A percentile compares a stretch with the other conserved stretches of the same genome.
Evolutionary conservation across 2,113 vertebrate genomes (phyloP).

Genomic region (Clupea harengus): DNA sequence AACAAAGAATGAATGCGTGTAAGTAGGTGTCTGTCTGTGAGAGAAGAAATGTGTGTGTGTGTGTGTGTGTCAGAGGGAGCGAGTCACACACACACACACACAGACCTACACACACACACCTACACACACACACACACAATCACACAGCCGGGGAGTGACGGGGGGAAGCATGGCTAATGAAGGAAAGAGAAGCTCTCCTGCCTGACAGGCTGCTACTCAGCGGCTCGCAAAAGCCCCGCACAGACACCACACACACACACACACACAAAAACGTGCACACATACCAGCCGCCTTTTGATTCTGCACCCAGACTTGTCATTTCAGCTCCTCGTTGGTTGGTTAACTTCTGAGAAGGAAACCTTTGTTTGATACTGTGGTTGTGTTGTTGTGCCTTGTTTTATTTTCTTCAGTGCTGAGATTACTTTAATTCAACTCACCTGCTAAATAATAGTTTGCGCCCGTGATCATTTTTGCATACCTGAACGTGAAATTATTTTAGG

Average conservation of each 20-base stretch:
- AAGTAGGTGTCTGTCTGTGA: conserved; percentile 7
- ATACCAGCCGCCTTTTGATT: conserved; percentile 21
- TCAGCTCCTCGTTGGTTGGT: neutral
- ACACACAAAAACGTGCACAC: conserved; percentile 16
- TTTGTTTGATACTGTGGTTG: neutral
- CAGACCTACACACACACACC: neutral
- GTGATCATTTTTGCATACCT: neutral
- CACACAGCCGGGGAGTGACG: conserved; percentile 29
- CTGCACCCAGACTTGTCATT: conserved; percentile 1
- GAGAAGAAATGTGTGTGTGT: conserved; percentile 27
- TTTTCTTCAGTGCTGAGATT: neutral
- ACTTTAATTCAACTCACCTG: neutral
- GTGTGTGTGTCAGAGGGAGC: conserved; percentile 37
- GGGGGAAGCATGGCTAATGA: conserved; percentile 54
- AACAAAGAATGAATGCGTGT: conserved; percentile 25
- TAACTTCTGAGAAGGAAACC: neutral
- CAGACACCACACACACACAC: conserved; percentile 11
- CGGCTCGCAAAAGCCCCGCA: conserved; percentile 35
- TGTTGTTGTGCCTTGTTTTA: neutral
- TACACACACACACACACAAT: neutral
- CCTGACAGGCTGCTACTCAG: conserved; percentile 53
- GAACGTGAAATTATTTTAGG: neutral
- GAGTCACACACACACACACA: conserved; percentile 27
- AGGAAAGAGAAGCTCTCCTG: conserved; percentile 45
- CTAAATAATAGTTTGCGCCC: neutral